phyloP scores from a whole-genome alignment of 2,888 invertebrate species.

The Dermolepida albohirtum region DNA sequence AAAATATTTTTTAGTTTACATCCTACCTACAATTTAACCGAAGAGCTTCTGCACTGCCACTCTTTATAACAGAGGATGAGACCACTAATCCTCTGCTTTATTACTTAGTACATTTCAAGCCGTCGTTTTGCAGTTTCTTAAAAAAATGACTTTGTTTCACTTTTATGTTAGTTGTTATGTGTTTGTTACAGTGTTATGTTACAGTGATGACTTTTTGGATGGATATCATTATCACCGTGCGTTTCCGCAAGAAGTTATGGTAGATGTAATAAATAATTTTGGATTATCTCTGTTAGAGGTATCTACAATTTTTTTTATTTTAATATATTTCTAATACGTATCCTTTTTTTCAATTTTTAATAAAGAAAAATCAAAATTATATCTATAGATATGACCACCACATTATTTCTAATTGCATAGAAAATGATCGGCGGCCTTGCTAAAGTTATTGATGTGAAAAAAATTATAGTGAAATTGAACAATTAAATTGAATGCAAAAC shows the following conservation, averaged over 20 bases:
- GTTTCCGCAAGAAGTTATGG: constrained; percentile 79
- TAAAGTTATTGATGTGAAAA: constrained; percentile 28
- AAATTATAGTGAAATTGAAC: constrained; percentile 19
- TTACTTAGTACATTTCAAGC: constrained; percentile 35
- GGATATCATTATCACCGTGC: constrained; percentile 50
- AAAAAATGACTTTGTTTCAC: constrained; percentile 38
- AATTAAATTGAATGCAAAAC: constrained; percentile 14
- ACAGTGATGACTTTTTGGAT: constrained; percentile 37
- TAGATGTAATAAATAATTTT: constrained; percentile 82
- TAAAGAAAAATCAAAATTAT: constrained; percentile 2
- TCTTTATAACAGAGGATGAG: constrained; percentile 37
- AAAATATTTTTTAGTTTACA: constrained; percentile 1
- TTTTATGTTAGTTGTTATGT: constrained; percentile 37
- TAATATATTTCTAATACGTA: neutral
- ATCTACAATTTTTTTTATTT: neutral
- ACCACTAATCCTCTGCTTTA: constrained; percentile 19
- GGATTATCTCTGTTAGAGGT: constrained; percentile 76
- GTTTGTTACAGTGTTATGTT: constrained; percentile 41
- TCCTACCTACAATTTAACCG: constrained; percentile 35
- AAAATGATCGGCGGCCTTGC: constrained; percentile 28
- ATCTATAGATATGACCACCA: neutral
- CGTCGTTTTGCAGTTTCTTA: constrained; percentile 6
- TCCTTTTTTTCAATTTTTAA: neutral
- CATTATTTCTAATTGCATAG: constrained; percentile 9
- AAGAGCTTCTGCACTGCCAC: constrained; percentile 26